phyloP scores from a whole-genome alignment of 1,140 invertebrate genomes.

The Eupristina koningsbergeri region DNA sequence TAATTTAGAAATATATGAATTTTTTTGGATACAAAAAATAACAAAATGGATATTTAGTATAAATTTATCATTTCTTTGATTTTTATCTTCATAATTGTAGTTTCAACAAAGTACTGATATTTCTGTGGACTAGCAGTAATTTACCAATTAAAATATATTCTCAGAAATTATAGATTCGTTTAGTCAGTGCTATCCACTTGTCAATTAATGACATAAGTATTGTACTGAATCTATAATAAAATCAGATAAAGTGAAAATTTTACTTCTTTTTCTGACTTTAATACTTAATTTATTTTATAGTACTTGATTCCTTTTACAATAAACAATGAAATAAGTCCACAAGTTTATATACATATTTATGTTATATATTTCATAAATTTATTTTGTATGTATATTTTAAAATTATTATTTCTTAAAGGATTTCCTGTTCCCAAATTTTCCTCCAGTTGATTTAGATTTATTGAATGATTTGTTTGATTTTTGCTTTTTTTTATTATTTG shows the following conservation, averaged over 20 bases:
- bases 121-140: constrained; percentile 43
- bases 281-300: constrained; percentile 11
- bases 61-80: constrained; percentile 13
- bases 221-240: constrained; percentile 70
- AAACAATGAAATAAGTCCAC: neutral
- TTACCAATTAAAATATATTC: constrained; percentile 40
- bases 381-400: neutral
- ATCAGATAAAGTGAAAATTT: constrained; percentile 56
- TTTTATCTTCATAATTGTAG: neutral
- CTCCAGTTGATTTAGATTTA: constrained; percentile 50
- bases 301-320: constrained; percentile 21
- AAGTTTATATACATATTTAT: constrained; percentile 14
- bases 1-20: neutral
- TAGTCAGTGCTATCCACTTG: constrained; percentile 64
- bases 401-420: constrained; percentile 36
- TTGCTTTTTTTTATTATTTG: constrained; percentile 62
- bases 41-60: neutral
- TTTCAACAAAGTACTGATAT: constrained; percentile 34
- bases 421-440: constrained; percentile 36
- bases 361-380: constrained; percentile 14
- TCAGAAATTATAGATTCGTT: constrained; percentile 49
- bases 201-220: constrained; percentile 64
- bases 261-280: constrained; percentile 45
- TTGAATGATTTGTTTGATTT: constrained; percentile 52
- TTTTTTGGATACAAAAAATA: neutral